These are phyloP conservation scores for Acinonyx jubatus DNA, from an alignment of 2,113 vertebrate genomes.

Conservation along the genomic window DNA sequence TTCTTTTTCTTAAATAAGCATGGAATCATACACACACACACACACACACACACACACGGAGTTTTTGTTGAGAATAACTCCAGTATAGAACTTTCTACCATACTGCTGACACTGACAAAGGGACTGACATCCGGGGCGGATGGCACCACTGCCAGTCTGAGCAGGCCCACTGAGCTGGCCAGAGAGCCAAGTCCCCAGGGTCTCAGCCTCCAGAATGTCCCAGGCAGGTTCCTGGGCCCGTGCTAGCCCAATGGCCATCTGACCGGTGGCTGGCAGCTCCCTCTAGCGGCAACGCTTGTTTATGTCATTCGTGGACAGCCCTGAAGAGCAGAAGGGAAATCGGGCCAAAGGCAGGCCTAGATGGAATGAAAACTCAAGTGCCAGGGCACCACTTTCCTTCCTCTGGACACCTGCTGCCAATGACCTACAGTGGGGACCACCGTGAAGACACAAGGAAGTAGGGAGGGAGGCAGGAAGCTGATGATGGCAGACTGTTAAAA, in stretches of 20 bases:
- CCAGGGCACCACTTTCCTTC: too few relatives aligned
- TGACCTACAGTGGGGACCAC: background rate
- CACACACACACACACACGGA: background rate
- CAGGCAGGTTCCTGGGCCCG: rapidly evolving
- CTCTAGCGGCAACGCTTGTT: background rate
- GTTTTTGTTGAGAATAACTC: background rate
- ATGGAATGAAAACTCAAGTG: background rate
- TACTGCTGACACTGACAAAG: rapidly evolving
- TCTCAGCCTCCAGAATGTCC: background rate
- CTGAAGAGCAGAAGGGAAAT: too few relatives aligned
- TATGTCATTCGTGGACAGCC: background rate
- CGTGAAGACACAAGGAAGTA: background rate
- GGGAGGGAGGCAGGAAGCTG: background rate
- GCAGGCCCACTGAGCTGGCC: background rate
- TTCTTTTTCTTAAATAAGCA: background rate
- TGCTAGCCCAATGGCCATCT: rapidly evolving
- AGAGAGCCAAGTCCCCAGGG: background rate
- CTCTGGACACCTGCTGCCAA: background rate
- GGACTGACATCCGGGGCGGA: background rate
- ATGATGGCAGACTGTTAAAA: background rate
- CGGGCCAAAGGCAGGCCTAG: background rate
- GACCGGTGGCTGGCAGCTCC: background rate
- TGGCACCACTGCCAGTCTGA: rapidly evolving
- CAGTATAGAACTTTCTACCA: background rate
- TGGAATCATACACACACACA: background rate